A percentile compares a stretch with the other conserved stretches of the same genome.
phyloP scores from a whole-genome alignment of 2,797 vertebrate genomes.

The Phyllotis vaccarum region DNA sequence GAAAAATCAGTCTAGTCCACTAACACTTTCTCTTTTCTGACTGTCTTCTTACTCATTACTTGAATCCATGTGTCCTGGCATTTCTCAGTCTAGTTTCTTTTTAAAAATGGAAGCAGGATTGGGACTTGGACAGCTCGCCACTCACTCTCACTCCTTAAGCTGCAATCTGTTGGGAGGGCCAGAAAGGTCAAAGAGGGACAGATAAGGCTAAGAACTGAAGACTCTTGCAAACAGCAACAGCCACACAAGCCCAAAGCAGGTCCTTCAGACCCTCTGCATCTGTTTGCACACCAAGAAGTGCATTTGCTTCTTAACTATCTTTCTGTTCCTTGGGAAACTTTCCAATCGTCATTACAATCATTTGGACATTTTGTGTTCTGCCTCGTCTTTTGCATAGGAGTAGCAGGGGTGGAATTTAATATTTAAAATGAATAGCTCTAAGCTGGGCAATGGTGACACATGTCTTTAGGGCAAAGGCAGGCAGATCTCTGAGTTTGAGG shows the following conservation, averaged over 20 bases:
- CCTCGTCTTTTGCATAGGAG: background rate
- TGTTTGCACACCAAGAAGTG: background rate
- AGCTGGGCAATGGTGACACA: background rate
- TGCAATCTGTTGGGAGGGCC: background rate
- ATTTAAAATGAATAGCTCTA: background rate
- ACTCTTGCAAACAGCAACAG: background rate
- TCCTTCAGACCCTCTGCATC: background rate
- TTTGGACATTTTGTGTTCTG: constrained; percentile 34
- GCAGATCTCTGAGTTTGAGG: background rate
- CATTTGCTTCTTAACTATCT: background rate
- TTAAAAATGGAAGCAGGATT: background rate
- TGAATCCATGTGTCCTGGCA: background rate
- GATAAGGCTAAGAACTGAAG: background rate
- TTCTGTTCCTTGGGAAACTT: background rate
- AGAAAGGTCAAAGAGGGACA: background rate
- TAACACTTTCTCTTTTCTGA: background rate
- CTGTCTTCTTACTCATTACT: background rate
- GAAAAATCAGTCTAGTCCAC: background rate
- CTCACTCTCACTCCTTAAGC: constrained; percentile 24
- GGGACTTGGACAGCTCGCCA: background rate
- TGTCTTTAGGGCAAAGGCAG: background rate
- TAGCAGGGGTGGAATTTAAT: background rate
- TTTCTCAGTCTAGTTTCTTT: background rate
- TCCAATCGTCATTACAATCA: constrained; percentile 7
- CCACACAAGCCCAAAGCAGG: background rate